Evolutionary conservation across 2,888 invertebrate species (phyloP).

Genomic region (Pseudanteris insignis): DNA sequence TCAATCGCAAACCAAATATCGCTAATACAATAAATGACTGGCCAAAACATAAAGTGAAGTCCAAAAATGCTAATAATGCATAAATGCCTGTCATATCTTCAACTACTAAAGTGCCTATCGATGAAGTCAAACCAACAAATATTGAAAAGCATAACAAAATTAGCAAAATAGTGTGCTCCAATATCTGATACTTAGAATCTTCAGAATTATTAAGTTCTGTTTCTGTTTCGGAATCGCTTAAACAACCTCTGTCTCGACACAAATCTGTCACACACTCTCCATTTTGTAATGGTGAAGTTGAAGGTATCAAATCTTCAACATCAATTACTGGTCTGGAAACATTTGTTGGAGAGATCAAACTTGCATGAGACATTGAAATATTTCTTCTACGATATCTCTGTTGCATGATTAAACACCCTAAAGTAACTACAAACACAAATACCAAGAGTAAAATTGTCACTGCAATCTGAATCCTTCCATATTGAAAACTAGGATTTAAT

Average conservation of each 20-base stretch:
- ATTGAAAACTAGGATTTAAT: slow-evolving; percentile 80
- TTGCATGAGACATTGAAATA: slow-evolving; percentile 39
- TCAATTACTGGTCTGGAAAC: slow-evolving; percentile 55
- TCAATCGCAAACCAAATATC: slow-evolving; percentile 85
- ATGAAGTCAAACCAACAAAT: slow-evolving; percentile 87
- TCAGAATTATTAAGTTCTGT: slow-evolving; percentile 61
- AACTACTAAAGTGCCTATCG: slow-evolving; percentile 83
- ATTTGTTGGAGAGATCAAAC: slow-evolving; percentile 46
- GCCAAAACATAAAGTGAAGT: slow-evolving; percentile 88
- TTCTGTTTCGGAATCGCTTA: slow-evolving; percentile 55
- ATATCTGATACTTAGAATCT: slow-evolving; percentile 75
- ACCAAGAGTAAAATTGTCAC: slow-evolving; percentile 79
- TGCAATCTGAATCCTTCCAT: slow-evolving; percentile 80
- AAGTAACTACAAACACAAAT: slow-evolving; percentile 84
- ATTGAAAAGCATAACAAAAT: slow-evolving; percentile 84
- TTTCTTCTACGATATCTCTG: slow-evolving; percentile 80
- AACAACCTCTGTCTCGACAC: slow-evolving; percentile 56
- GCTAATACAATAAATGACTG: slow-evolving; percentile 87
- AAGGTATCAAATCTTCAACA: slow-evolving; percentile 63
- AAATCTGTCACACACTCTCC: slow-evolving; percentile 52
- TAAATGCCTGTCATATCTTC: slow-evolving; percentile 89
- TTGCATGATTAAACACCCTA: slow-evolving; percentile 83
- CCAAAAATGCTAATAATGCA: slow-evolving; percentile 90
- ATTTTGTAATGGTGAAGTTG: slow-evolving; percentile 33
- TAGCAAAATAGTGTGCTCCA: slow-evolving; percentile 83